A percentile compares a stretch with the other conserved stretches of the same genome.
Conservation (phyloP, 2,888 invertebrate species). For the Drosophila pseudotalamancana region DNA sequence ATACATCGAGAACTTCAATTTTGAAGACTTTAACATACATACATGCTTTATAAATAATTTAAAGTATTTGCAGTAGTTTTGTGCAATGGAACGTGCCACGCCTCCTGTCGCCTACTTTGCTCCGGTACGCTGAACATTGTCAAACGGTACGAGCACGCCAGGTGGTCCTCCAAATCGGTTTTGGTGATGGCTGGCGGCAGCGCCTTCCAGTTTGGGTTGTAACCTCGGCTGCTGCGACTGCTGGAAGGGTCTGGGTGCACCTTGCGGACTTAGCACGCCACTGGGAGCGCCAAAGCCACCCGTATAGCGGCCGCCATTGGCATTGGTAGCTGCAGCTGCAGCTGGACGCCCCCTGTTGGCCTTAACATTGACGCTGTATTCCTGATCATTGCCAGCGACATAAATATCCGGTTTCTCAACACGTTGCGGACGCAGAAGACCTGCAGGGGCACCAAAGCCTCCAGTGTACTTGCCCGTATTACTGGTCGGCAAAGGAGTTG, state of each 20-base stretch:
- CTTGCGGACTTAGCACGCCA: slow-evolving; percentile 67
- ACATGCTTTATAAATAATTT: slow-evolving; percentile 74
- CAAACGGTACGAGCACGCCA: slow-evolving; percentile 82
- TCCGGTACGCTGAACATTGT: slow-evolving; percentile 69
- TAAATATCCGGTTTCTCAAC: slow-evolving; percentile 49
- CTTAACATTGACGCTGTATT: slow-evolving; percentile 39
- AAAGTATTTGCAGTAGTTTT: slow-evolving; percentile 55
- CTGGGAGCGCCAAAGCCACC: slow-evolving; percentile 77
- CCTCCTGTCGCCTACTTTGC: slow-evolving; percentile 47
- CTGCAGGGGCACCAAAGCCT: slow-evolving; percentile 75
- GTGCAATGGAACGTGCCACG: slow-evolving; percentile 2
- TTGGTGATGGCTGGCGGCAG: slow-evolving; percentile 40
- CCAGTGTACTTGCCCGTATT: slow-evolving; percentile 80
- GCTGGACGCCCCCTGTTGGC: slow-evolving; percentile 33
- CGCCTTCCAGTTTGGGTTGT: not conserved
- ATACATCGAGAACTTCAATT: slow-evolving; percentile 18
- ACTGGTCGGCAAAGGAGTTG: not conserved
- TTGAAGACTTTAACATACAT: slow-evolving; percentile 57
- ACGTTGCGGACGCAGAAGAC: slow-evolving; percentile 49
- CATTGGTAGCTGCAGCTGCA: not conserved
- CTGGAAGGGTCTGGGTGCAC: slow-evolving; percentile 63
- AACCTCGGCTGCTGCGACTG: slow-evolving; percentile 28
- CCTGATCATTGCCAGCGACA: slow-evolving; percentile 62
- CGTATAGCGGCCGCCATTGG: slow-evolving; percentile 63
- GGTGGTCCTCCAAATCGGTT: slow-evolving; percentile 83